Evolutionary conservation across 2,888 invertebrate species (phyloP).

Genomic region (Diabrotica balteata): DNA sequence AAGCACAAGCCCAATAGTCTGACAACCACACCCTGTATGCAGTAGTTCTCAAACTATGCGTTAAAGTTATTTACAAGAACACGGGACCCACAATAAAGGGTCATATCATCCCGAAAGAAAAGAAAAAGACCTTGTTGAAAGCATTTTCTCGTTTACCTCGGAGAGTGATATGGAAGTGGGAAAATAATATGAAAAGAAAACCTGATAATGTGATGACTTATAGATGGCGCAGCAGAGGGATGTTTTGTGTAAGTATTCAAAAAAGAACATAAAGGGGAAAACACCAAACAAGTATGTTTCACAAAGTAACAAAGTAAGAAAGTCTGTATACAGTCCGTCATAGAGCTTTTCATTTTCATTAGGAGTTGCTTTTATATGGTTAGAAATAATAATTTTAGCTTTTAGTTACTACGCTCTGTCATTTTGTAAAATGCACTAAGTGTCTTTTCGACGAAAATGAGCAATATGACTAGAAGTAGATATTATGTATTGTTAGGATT

Average conservation of each 20-base stretch:
- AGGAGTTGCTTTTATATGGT: too few species aligned
- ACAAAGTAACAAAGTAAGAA: not conserved
- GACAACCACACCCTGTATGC: not conserved
- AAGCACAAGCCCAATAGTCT: too few species aligned
- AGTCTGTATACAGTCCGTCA: not conserved
- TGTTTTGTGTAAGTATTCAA: constrained; percentile 17
- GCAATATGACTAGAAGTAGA: too few species aligned
- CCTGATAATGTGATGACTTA: constrained; percentile 69
- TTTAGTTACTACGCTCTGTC: not conserved
- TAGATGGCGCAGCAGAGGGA: constrained; percentile 79
- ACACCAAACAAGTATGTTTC: not conserved
- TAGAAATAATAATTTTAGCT: not conserved
- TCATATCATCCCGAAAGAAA: constrained; percentile 68
- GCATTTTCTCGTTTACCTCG: constrained; percentile 70
- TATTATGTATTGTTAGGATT: too few species aligned
- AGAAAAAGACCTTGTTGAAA: constrained; percentile 66
- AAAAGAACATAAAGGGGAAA: not conserved
- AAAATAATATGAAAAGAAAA: constrained; percentile 65
- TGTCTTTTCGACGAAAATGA: constrained; percentile 25
- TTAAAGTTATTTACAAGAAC: constrained; percentile 72
- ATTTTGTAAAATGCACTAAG: not conserved
- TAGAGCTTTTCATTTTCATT: not conserved
- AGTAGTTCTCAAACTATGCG: constrained; percentile 36
- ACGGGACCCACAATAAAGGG: constrained; percentile 77
- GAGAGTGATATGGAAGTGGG: constrained; percentile 81